Evolutionary conservation across 2,797 vertebrate genomes (phyloP).

Genomic region (Choloepus didactylus): DNA sequence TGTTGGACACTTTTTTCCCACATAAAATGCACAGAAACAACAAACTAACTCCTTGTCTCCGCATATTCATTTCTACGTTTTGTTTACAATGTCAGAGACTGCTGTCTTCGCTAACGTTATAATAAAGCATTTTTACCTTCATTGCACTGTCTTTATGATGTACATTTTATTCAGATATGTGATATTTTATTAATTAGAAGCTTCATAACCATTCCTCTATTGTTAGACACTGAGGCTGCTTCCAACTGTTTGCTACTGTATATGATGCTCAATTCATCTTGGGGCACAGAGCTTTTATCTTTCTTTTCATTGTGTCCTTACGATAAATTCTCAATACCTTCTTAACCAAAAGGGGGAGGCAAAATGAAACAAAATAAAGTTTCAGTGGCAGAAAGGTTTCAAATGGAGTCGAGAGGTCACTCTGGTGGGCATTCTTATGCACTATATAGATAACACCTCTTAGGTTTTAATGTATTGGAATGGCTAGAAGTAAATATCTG

Average conservation of each 20-base stretch:
- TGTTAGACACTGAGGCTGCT: neutral
- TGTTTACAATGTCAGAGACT: accelerated
- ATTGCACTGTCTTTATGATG: accelerated
- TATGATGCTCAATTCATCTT: too few relatives aligned
- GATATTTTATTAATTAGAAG: too few relatives aligned
- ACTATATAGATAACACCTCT: too few relatives aligned
- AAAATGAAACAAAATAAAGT: too few relatives aligned
- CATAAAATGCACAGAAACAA: neutral
- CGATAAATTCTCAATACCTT: neutral
- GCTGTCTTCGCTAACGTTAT: accelerated
- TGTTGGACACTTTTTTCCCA: neutral
- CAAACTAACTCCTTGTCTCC: neutral
- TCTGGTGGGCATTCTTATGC: too few relatives aligned
- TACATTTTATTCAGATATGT: accelerated
- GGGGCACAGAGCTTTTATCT: neutral
- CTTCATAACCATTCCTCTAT: too few relatives aligned
- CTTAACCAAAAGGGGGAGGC: too few relatives aligned
- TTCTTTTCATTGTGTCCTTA: neutral
- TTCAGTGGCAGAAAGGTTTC: too few relatives aligned
- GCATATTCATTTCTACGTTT: neutral
- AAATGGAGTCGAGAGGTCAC: too few relatives aligned
- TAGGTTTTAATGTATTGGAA: too few relatives aligned
- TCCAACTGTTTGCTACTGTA: neutral
- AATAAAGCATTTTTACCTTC: neutral
- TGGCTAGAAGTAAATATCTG: too few relatives aligned